Base-by-base conservation (phyloP, 2,888 invertebrate species). In the Microctonus aethiopoides region DNA sequence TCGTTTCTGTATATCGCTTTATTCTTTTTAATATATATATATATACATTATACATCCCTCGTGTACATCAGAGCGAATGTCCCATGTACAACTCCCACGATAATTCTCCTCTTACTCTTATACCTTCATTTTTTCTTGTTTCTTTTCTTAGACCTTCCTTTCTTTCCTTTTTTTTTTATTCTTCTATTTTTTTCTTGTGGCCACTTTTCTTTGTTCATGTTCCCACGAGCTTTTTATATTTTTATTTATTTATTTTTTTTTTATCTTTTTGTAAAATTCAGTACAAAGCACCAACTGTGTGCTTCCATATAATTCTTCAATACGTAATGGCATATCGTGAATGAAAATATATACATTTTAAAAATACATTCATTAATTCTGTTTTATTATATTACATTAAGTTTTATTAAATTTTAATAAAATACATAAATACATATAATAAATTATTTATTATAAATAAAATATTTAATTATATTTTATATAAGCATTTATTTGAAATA, bases 21-120 rank as follows among this genome's bases (percentile, higher is more conserved):
- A 29, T 57, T 57, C 41, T 56, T 39, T 11, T 34, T 52, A 13
- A 22, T 26, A 11, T 36, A 36, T 46, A 9, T 46, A 9, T 2
- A 41, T 7, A 60, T 39, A 60, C 39, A 39, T n/a, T 22, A 46
- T 16, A n/a, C 5, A 46, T 57, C 32, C 34, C 26, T 60, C 65
- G 39, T 29, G 62, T 70, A 51, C 54, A 26, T 29, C 16, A 46
- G 61, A 66, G n/a, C 56, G 61, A 41, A 65, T 68, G 56, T 60
- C 64, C 56, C 56, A 32, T 61, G 41, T 29, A 29, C 57, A 46
- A 36, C 24, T 51, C 41, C 36, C 32, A 68, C 60, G 64, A 68
- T 52, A 67, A 65, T 72, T 69, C 59, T 59, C 56, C 62, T 60
- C 52, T 57, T 56, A 29, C 20, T 65, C 29, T 52, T 34, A 32